Evolutionary conservation across 2,113 vertebrate species (phyloP).

Genomic region (Malurus cyaneus): DNA sequence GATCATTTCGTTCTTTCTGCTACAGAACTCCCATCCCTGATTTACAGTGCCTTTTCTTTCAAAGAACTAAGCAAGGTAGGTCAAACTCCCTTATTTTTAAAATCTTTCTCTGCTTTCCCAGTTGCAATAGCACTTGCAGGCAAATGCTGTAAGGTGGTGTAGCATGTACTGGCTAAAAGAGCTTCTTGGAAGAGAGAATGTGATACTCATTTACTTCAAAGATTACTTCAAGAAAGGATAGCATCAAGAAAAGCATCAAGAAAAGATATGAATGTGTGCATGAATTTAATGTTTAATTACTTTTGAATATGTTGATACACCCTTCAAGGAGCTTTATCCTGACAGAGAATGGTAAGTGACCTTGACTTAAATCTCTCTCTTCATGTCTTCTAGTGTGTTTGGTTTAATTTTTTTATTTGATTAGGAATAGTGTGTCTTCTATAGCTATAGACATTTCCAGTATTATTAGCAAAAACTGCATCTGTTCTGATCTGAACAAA

Average conservation of each 20-base stretch:
- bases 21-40: conserved; percentile 16
- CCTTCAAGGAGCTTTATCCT: background rate
- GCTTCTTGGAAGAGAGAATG: background rate
- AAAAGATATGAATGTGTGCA: background rate
- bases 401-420: background rate
- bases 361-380: background rate
- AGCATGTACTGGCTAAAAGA: background rate
- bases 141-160: background rate
- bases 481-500: background rate
- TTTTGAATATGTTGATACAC: background rate
- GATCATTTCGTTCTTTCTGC: conserved; percentile 37
- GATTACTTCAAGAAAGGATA: background rate
- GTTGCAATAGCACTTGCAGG: background rate
- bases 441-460: background rate
- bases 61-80: conserved; percentile 58
- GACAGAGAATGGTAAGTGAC: background rate
- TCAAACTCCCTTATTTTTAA: conserved; percentile 10
- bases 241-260: background rate
- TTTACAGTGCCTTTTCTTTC: background rate
- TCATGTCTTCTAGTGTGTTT: background rate
- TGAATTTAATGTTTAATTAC: background rate
- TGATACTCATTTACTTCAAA: background rate
- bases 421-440: background rate
- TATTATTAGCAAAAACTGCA: background rate
- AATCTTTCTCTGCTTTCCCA: background rate